phyloP scores from a whole-genome alignment of 2,888 invertebrate genomes.

The Cryptocheilus praepositus region DNA sequence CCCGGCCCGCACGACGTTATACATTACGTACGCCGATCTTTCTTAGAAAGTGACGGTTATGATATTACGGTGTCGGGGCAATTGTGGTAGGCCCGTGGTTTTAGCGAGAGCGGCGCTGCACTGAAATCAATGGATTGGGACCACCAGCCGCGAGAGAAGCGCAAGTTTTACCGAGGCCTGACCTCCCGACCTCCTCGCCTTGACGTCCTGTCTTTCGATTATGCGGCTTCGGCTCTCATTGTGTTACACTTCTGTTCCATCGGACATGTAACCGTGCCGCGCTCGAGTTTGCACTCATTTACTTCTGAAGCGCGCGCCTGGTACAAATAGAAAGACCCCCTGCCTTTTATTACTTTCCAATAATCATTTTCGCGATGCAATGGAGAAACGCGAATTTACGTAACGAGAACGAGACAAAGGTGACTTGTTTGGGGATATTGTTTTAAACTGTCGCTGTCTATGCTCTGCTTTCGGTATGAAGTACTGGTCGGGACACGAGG shows the following conservation, averaged over 20 bases:
- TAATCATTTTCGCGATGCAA: too few species aligned
- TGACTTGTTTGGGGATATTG: too few species aligned
- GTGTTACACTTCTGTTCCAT: slow-evolving; percentile 40
- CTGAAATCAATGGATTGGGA: slow-evolving; percentile 53
- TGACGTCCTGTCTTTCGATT: slow-evolving; percentile 56
- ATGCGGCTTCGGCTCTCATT: slow-evolving; percentile 43
- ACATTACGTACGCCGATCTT: slow-evolving; percentile 36
- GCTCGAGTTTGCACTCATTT: slow-evolving; percentile 38
- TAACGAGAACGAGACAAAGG: too few species aligned
- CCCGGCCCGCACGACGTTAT: slow-evolving; percentile 32
- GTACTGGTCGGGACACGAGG: neutral
- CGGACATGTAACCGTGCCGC: slow-evolving; percentile 32
- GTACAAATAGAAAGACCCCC: too few species aligned
- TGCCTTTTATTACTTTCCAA: too few species aligned
- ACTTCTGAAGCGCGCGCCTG: too few species aligned
- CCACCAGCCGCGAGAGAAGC: slow-evolving; percentile 60
- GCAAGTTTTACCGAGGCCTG: slow-evolving; percentile 46
- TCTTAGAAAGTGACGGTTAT: slow-evolving; percentile 45
- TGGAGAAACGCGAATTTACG: too few species aligned
- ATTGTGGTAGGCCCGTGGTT: slow-evolving; percentile 41
- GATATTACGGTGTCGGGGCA: slow-evolving; percentile 27
- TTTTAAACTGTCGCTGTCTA: too few species aligned
- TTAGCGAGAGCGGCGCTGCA: slow-evolving; percentile 34
- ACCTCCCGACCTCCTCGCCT: slow-evolving; percentile 60
- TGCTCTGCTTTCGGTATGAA: neutral